Evolutionary conservation across 1,140 invertebrate species (phyloP), one percentile per base, ranked within the genome.

Genomic region (Drosophila pallidifrons): DNA sequence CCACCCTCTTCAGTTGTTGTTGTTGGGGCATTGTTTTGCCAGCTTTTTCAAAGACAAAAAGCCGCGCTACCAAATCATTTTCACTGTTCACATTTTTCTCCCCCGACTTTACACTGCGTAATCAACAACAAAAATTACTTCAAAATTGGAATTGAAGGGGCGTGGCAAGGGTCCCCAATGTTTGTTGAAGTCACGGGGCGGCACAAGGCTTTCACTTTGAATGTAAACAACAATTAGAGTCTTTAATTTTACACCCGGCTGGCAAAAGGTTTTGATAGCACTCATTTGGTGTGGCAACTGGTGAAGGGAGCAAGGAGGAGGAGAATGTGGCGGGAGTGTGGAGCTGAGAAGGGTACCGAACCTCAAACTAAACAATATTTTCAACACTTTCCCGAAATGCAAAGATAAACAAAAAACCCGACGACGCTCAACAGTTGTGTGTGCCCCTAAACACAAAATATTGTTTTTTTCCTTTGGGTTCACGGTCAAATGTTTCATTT

Each of bases 221-320:
- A 83, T 75, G 74, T 87, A 87, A 87, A 87, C 83, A 87, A 80
- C 76, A 87, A 88, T 87, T 82, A 79, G 70, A 54, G 58, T 15
- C 59, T 46, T 51, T 41, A 63, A 46, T 73, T 73, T 67, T 51
- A 11, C 45, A 25, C 45, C 45, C 28, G 15, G 10, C 49, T 30
- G 66, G 54, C 41, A 63, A 70, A 70, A 57, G 61, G 45, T 51
- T 49, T 30, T 28, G 20, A 35, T 57, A 32, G 46, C 52, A 13
- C 25, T 60, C 57, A 59, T 25, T 59, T 43, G 51, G 20, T 25
- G 20, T 25, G 20, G 20, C 20, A 25, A 25, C 20, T 25, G 20
- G 20, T 3, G 20, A 3, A 25, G 20, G 20, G 2, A 20, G 20
- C 3, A 3, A 25, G 20, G 20, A 20, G 49, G 28, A 5, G 58